Base-by-base conservation (phyloP, 2,888 invertebrate genomes). In the Asteroscopus sphinx region DNA sequence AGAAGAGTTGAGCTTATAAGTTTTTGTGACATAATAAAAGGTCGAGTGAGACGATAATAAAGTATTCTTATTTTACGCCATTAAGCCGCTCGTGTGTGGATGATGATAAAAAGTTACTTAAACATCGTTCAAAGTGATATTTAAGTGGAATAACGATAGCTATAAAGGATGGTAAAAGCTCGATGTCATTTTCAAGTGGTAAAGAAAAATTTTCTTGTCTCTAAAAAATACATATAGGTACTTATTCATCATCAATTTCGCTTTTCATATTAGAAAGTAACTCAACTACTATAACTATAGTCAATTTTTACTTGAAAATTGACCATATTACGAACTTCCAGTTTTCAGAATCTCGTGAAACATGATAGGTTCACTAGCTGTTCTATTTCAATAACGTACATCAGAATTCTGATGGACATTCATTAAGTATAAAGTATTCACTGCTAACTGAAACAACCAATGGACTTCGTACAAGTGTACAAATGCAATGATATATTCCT, bases 51-150 rank as follows among this genome's bases (percentile, higher is more conserved):
- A 32, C 46, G 67, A 71, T 60, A 67, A 65, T 68, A 56, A 73
- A 67, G 52, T 60, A 63, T 67, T 62, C 59, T 72, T 71, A 63
- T 67, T 64, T 53, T 48, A 59, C 37, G 55, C 48, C 59, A 53
- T 74, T 60, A 70, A 66, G 33, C 53, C 40, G 59, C 28, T 54
- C 65, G 60, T 66, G 47, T 54, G 69, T 55, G 63, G 45, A 68
- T 45, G 46, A 62, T 55, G 69, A 56, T 56, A 69, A 63, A 64
- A 65, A 42, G 46, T 48, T 69, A 63, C 69, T 68, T 63, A 28
- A 44, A 53, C 35, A 16, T 42, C 49, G 56, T 47, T 49, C 45
- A 62, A 68, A 54, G 42, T 45, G 42, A 46, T 39, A 55, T 60
- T 68, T 68, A 44, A 61, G 47, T 62, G 32, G 26, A 39, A 40